These are phyloP conservation scores for Aphaenogaster floridana DNA, from an alignment of 1,140 invertebrate species.

Conservation along the genomic window DNA sequence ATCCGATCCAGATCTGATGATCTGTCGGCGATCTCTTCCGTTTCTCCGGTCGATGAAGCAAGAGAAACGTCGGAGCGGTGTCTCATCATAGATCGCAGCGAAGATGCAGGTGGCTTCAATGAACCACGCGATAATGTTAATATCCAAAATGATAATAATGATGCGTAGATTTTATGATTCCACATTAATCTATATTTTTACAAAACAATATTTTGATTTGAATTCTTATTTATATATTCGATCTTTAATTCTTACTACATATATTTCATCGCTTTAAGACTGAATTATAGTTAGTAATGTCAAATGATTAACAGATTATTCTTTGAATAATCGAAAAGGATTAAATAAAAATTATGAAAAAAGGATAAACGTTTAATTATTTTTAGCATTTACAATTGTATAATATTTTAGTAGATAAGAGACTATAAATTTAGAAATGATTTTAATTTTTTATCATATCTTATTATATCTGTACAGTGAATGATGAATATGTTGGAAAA, in stretches of 20 bases:
- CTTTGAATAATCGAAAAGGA: not conserved
- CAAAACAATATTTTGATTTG: not conserved
- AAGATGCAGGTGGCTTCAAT: not conserved
- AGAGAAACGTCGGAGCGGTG: not conserved
- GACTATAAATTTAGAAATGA: not conserved
- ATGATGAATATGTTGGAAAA: not conserved
- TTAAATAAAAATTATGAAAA: not conserved
- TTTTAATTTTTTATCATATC: not conserved
- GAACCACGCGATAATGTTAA: constrained; percentile 1
- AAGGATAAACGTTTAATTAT: not conserved
- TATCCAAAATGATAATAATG: not conserved
- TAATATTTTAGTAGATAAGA: not conserved
- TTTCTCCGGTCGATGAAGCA: constrained; percentile 14
- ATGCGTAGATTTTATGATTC: not conserved
- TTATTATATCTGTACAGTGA: not conserved
- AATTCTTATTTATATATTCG: not conserved
- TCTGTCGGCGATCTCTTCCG: constrained; percentile 12
- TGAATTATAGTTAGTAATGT: not conserved
- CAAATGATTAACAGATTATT: not conserved
- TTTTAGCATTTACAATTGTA: not conserved
- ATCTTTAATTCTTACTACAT: not conserved
- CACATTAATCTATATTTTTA: not conserved
- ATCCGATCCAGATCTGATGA: constrained; percentile 32
- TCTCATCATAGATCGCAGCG: constrained; percentile 7
- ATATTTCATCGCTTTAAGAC: not conserved